These are phyloP conservation scores for Brachionus angularis DNA, from an alignment of 1,140 invertebrate species.

Conservation along the genomic window DNA sequence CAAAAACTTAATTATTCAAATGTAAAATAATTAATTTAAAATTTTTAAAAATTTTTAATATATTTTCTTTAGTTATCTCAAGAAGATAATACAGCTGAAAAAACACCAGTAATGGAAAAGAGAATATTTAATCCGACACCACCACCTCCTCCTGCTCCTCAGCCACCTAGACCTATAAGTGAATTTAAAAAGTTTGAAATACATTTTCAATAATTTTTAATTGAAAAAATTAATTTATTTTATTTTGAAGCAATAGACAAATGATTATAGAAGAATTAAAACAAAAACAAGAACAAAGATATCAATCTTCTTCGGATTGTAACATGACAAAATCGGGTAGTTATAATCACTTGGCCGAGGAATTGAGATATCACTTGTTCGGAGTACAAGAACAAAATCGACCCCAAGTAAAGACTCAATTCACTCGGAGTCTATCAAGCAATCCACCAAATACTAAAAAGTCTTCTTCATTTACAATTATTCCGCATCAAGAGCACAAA, in stretches of 20 bases:
- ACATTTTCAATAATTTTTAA: no score
- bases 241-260: no score
- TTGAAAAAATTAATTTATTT: no score
- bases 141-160: not conserved
- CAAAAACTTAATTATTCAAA: no score
- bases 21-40: no score
- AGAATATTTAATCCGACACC: not conserved
- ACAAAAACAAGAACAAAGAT: conserved; percentile 10
- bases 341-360: not conserved
- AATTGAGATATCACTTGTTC: not conserved
- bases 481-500: not conserved
- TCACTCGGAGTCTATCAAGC: not conserved
- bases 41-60: no score
- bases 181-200: no score
- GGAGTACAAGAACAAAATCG: not conserved
- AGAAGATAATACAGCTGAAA: conserved; percentile 7
- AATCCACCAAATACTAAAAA: no score
- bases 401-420: not conserved
- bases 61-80: not conserved
- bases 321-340: not conserved
- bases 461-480: not conserved
- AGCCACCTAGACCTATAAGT: no score
- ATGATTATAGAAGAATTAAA: conserved; percentile 12
- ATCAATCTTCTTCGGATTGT: not conserved
- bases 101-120: not conserved